These are phyloP conservation scores for Chromis chromis DNA, from an alignment of 2,797 vertebrate species.

Conservation along the genomic window DNA sequence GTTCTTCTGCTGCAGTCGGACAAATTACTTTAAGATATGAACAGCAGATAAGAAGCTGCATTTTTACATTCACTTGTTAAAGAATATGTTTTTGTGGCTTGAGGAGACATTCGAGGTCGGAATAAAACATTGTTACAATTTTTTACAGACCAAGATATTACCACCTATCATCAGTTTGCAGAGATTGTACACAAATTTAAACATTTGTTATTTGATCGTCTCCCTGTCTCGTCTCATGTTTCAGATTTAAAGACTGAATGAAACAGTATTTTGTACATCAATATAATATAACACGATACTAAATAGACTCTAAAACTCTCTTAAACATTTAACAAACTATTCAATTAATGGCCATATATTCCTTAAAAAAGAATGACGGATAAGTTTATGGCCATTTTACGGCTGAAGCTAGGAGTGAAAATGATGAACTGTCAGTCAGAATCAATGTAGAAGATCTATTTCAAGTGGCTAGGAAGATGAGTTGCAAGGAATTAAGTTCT, in stretches of 20 bases:
- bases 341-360: slow-evolving; percentile 51
- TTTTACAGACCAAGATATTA: slow-evolving; percentile 34
- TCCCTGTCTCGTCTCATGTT: slow-evolving; percentile 16
- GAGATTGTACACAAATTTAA: slow-evolving; percentile 17
- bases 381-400: background rate
- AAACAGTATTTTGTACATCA: slow-evolving; percentile 49
- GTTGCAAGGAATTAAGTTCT: slow-evolving; percentile 16
- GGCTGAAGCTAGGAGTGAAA: background rate
- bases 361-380: slow-evolving; percentile 31
- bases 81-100: background rate
- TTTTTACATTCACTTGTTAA: background rate
- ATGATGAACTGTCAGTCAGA: background rate
- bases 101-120: slow-evolving; percentile 4
- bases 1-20: background rate
- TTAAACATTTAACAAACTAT: slow-evolving; percentile 50
- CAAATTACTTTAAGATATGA: no score
- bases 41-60: no score
- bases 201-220: slow-evolving; percentile 12
- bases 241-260: slow-evolving; percentile 37
- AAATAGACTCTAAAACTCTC: slow-evolving; percentile 44
- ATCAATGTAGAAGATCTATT: slow-evolving; percentile 24
- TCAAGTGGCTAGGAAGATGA: slow-evolving; percentile 18
- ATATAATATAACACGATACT: slow-evolving; percentile 50
- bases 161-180: slow-evolving; percentile 38
- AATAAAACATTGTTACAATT: slow-evolving; percentile 37